Conservation (phyloP, 2,797 vertebrate genomes). For the Emydoidea blandingii region DNA sequence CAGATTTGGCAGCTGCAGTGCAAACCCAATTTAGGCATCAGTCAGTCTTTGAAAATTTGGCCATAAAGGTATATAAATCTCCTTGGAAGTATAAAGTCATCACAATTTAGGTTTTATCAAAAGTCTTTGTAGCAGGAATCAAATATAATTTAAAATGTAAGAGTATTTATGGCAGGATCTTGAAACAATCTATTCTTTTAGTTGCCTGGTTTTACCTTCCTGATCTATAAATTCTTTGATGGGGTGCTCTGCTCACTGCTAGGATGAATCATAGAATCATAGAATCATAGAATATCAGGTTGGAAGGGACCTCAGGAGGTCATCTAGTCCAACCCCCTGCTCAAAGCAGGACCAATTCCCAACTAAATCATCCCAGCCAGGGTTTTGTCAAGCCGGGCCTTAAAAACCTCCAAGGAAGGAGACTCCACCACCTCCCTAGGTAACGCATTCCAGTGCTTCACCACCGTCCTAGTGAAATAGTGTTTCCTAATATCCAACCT, state of each 20-base stretch:
- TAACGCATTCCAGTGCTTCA: too few relatives aligned
- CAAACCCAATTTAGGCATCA: not conserved
- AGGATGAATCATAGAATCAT: too few relatives aligned
- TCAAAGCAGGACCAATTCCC: too few relatives aligned
- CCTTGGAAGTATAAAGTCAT: not conserved
- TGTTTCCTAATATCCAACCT: too few relatives aligned
- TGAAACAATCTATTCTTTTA: not conserved
- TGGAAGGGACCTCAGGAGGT: too few relatives aligned
- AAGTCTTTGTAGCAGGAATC: not conserved
- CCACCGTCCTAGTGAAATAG: too few relatives aligned
- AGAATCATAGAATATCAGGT: too few relatives aligned
- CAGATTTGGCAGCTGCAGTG: not conserved
- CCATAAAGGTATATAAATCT: not conserved
- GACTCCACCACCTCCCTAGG: too few relatives aligned
- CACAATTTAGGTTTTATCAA: not conserved
- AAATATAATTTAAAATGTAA: constrained; percentile 4
- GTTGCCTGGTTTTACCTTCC: constrained; percentile 30
- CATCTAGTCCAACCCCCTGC: too few relatives aligned
- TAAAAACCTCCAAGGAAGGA: too few relatives aligned
- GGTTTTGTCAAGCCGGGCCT: too few relatives aligned
- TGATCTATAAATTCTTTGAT: constrained; percentile 25
- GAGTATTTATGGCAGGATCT: not conserved
- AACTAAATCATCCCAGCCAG: too few relatives aligned
- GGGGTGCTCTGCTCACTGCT: not conserved
- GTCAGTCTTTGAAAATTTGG: not conserved